Evolutionary conservation across 1,140 invertebrate species (phyloP).

Genomic region (Aphelenchoides fujianensis): DNA sequence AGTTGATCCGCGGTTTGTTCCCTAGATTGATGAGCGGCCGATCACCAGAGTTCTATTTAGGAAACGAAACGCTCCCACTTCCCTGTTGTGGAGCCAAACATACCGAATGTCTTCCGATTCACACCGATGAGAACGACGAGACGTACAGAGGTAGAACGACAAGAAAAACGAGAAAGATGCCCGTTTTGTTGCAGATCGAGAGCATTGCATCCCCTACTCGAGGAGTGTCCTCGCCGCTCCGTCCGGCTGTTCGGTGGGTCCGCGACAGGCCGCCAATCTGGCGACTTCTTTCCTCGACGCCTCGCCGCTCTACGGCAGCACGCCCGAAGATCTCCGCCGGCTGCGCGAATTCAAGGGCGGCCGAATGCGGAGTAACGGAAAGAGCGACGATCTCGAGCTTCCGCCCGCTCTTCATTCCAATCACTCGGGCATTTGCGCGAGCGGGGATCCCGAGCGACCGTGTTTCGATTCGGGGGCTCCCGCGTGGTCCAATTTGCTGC

Average conservation of each 20-base stretch:
- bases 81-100: conserved; percentile 50
- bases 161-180: not conserved
- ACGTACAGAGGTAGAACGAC: conserved; percentile 32
- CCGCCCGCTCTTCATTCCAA: conserved; percentile 18
- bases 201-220: conserved; percentile 51
- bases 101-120: conserved; percentile 49
- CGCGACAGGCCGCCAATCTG: conserved; percentile 85
- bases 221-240: conserved; percentile 46
- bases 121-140: conserved; percentile 33
- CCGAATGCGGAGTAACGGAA: not conserved
- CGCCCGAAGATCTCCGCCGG: conserved; percentile 65
- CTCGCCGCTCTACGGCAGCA: conserved; percentile 78
- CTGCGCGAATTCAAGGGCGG: conserved; percentile 67
- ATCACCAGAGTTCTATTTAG: no score
- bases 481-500: conserved; percentile 78
- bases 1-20: conserved; percentile 40
- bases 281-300: conserved; percentile 84
- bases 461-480: conserved; percentile 69
- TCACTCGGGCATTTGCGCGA: conserved; percentile 13
- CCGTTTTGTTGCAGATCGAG: conserved; percentile 26
- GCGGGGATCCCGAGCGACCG: conserved; percentile 26
- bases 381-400: conserved; percentile 15
- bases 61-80: conserved; percentile 31
- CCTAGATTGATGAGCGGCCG: no score
- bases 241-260: conserved; percentile 66